Conservation (phyloP, 1,140 invertebrate genomes). For the Whitmania pigra region DNA sequence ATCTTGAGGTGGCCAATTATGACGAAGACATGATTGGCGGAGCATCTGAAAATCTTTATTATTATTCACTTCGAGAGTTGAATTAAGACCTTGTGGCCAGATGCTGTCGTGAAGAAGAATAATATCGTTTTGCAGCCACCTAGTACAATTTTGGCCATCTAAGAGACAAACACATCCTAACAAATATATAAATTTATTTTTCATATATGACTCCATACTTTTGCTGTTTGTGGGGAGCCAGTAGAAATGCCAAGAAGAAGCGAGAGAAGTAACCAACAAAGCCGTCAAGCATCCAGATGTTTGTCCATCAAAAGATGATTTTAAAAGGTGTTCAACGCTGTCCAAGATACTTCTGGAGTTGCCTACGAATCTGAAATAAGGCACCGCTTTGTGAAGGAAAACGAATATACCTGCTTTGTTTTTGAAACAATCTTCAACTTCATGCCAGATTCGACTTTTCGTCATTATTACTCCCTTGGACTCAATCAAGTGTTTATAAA, state of each 20-base stretch:
- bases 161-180: not conserved
- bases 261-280: not conserved
- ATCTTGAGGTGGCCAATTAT: slow-evolving; percentile 10
- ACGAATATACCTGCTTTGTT: not conserved
- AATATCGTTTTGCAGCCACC: slow-evolving; percentile 4
- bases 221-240: not conserved
- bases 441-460: not conserved
- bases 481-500: not conserved
- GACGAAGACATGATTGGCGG: slow-evolving; percentile 14
- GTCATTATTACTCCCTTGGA: not conserved
- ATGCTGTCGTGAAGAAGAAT: slow-evolving; percentile 9
- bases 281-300: not conserved
- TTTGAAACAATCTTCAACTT: not conserved
- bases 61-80: not conserved
- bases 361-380: slow-evolving; percentile 2
- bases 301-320: not conserved
- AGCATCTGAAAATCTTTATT: not conserved
- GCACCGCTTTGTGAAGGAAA: not conserved
- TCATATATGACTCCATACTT: not conserved
- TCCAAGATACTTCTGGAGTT: not conserved
- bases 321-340: not conserved
- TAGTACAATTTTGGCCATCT: not conserved
- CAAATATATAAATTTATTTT: not conserved
- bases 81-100: slow-evolving; percentile 16
- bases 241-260: not conserved